phyloP scores from a whole-genome alignment of 2,888 invertebrate genomes.

The Aporophyla lueneburgensis region DNA sequence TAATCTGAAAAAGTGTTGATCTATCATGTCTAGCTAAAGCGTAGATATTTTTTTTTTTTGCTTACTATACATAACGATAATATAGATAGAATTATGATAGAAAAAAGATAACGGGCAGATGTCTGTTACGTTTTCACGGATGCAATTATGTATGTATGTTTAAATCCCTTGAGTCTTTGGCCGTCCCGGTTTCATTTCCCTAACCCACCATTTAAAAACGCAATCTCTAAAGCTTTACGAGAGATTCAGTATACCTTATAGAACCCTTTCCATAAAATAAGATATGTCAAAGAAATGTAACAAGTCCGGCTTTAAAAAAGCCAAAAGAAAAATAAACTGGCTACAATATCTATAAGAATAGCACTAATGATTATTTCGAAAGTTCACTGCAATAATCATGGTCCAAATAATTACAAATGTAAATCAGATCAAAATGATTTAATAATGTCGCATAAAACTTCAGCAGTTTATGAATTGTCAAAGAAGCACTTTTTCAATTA shows the following conservation, averaged over 20 bases:
- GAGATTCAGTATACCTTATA: conserved; percentile 43
- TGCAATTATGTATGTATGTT: conserved; percentile 6
- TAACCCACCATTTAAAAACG: conserved; percentile 57
- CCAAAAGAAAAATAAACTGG: not conserved
- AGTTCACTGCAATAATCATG: not conserved
- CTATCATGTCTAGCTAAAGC: no score
- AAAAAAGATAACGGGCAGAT: no score
- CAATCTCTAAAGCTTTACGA: conserved; percentile 54
- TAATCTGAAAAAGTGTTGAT: no score
- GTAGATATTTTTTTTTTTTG: no score
- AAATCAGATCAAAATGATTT: no score
- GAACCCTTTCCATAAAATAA: conserved; percentile 37
- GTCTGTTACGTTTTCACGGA: no score
- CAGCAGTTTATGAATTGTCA: no score
- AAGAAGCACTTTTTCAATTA: no score
- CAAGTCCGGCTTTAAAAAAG: conserved; percentile 1
- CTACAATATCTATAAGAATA: not conserved
- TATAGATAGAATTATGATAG: no score
- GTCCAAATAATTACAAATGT: not conserved
- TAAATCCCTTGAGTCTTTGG: conserved; percentile 22
- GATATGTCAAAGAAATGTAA: conserved; percentile 41
- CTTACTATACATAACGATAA: no score
- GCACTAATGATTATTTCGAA: not conserved
- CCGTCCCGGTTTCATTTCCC: conserved; percentile 38
- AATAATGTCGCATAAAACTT: no score